Evolutionary conservation across 92 coral and sea anemone genomes (phyloP), one percentile per base, ranked within the genome.

Genomic region (Heteractis magnifica): DNA sequence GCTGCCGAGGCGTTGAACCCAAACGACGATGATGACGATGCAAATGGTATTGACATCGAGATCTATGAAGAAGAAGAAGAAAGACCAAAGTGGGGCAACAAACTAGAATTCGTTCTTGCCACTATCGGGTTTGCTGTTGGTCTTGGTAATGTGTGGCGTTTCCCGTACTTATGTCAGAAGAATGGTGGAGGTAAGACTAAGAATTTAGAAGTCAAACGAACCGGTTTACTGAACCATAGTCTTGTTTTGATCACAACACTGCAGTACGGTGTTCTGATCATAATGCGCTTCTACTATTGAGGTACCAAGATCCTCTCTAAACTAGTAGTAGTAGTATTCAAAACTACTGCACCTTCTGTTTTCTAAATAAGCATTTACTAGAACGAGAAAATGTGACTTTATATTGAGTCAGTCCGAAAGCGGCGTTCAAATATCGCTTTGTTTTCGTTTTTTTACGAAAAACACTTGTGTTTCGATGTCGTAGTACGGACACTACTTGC

Each of bases 1-100:
- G 88, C 86, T 56, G 84, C 59, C 65, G 90, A 86, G 23, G 92
- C 85, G 2, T 72, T 82, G 68, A 82, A 82, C 56, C 85, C 85
- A 21, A 82, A 82, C n/a, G 74, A 23, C 77, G 85, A 82, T 14
- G 85, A 82, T 34, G 65, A 71, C 65, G 85, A 82, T 52, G 85
- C 85, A 51, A 82, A 82, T 51, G 85, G 85, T 4, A 49, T 82
- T 12, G 85, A 71, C 6, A 82, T 82, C 9, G 78, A 82, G 13
- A 4, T 82, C 4, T 82, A 82, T 44, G 85, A 82, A 12, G 58
- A 52, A 19, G 85, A 81, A 19, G 85, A 81, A 71, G 78, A 82
- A 5, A 71, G 85, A 34, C 85, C 85, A 4, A 82, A 82, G n/a
- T 82, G 85, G 85, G 85, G 85, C 5, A 82, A 82, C 56, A 82